Evolutionary conservation across 2,113 vertebrate genomes (phyloP).

Genomic region (Oreochromis aureus): DNA sequence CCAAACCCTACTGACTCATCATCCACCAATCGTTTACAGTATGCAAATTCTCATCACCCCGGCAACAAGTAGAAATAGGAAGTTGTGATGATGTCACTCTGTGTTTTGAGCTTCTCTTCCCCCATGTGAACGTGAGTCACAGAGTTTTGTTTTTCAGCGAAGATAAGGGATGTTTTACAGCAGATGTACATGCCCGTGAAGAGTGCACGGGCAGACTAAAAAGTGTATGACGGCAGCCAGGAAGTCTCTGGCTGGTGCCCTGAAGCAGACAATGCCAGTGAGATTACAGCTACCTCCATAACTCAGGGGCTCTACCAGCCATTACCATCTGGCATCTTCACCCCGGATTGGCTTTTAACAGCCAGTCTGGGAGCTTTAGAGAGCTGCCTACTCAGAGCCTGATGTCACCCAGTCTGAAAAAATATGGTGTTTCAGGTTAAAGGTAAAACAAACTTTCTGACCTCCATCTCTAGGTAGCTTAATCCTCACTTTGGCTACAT

Average conservation of each 20-base stretch:
- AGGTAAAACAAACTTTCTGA: conserved; percentile 10
- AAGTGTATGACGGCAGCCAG: conserved; percentile 41
- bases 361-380: conserved; percentile 25
- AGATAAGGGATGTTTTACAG: conserved; percentile 46
- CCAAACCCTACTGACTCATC: conserved; percentile 66
- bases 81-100: conserved; percentile 62
- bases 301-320: conserved; percentile 29
- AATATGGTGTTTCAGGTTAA: conserved; percentile 7
- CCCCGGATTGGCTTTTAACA: conserved; percentile 23
- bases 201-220: conserved; percentile 7
- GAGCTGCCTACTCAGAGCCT: background rate
- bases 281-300: conserved; percentile 43
- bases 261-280: conserved; percentile 35
- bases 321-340: conserved; percentile 40
- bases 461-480: background rate
- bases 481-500: background rate
- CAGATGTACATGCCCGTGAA: background rate
- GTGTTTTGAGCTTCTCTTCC: conserved; percentile 45
- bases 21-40: conserved; percentile 43
- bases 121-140: conserved; percentile 46
- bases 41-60: conserved; percentile 24
- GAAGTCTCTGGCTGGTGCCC: conserved; percentile 41
- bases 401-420: conserved; percentile 23
- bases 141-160: conserved; percentile 22
- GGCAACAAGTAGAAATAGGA: conserved; percentile 63